Conservation (phyloP, 2,797 vertebrate genomes). For the Gephyroberyx darwinii region DNA sequence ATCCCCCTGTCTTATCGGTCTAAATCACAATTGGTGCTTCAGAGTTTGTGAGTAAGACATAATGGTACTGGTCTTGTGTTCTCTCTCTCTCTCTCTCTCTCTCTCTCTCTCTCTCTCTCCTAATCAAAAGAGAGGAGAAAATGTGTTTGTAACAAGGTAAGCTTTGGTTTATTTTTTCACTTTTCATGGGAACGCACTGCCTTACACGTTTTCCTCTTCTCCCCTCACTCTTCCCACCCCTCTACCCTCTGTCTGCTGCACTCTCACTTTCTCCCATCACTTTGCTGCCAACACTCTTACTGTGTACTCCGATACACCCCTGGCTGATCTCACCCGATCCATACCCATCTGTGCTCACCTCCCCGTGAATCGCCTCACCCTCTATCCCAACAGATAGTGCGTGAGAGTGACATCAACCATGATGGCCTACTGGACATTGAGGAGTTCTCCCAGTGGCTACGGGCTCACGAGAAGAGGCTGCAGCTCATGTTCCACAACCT, state of each 20-base stretch:
- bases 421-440: constrained; percentile 85
- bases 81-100: constrained; percentile 11
- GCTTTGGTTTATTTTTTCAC: constrained; percentile 25
- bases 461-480: constrained; percentile 84
- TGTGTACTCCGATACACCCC: neutral
- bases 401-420: constrained; percentile 77
- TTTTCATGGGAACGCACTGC: constrained; percentile 33
- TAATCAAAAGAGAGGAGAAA: constrained; percentile 29
- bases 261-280: no score
- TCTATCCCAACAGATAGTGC: constrained; percentile 77
- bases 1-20: no score
- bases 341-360: neutral
- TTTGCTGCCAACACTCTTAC: constrained; percentile 1
- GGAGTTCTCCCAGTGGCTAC: constrained; percentile 86
- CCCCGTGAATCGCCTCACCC: constrained; percentile 3
- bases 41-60: no score
- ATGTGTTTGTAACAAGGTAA: constrained; percentile 41
- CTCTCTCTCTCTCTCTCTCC: constrained; percentile 41
- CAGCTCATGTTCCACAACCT: constrained; percentile 85
- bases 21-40: no score
- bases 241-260: no score
- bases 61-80: no score
- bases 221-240: constrained; percentile 3
- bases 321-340: neutral
- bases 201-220: neutral